Evolutionary conservation across 2,113 vertebrate species (phyloP).

Genomic region (Trogon surrucura): DNA sequence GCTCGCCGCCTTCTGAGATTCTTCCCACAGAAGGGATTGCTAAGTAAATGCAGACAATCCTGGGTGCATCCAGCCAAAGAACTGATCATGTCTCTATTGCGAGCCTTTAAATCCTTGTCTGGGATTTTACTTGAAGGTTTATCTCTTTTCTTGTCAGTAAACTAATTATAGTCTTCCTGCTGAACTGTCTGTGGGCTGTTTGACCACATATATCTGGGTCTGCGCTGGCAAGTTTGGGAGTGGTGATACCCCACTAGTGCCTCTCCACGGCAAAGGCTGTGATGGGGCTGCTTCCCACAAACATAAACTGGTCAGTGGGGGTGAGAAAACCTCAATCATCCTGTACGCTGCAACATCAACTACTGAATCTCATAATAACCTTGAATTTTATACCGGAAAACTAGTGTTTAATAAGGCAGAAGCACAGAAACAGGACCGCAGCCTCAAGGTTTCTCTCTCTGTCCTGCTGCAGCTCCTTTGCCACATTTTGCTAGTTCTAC

Average conservation of each 20-base stretch:
- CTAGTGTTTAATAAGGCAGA: not conserved
- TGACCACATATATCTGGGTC: not conserved
- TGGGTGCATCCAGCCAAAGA: not conserved
- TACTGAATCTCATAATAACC: not conserved
- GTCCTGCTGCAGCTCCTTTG: not conserved
- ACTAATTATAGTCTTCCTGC: constrained; percentile 6
- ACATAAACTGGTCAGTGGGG: not conserved
- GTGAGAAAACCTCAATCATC: not conserved
- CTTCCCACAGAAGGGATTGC: not conserved
- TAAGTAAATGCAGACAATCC: not conserved
- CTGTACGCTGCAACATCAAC: not conserved
- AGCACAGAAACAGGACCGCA: not conserved
- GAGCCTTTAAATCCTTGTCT: constrained; percentile 36
- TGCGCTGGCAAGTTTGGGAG: not conserved
- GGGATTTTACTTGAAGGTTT: constrained; percentile 41
- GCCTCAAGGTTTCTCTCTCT: not conserved
- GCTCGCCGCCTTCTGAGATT: not conserved
- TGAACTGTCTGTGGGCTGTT: not conserved
- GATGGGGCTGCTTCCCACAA: not conserved
- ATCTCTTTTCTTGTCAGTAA: constrained; percentile 21
- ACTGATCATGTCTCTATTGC: not conserved
- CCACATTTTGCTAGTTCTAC: not conserved
- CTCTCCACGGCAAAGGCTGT: not conserved
- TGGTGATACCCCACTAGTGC: not conserved
- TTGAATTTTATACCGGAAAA: not conserved